phyloP scores from a whole-genome alignment of 2,797 vertebrate genomes.

The Dallia pectoralis region DNA sequence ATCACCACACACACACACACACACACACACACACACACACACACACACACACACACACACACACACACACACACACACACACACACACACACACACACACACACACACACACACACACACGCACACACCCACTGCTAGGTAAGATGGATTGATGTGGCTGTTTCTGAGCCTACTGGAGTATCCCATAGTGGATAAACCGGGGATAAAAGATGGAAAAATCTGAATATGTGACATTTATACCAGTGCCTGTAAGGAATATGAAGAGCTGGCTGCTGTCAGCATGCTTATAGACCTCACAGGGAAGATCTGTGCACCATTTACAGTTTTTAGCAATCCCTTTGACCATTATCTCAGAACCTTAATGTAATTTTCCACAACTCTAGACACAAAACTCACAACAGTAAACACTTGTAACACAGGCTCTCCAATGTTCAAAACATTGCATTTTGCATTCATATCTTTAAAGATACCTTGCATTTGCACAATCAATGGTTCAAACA shows the following conservation, averaged over 20 bases:
- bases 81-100: too few relatives aligned
- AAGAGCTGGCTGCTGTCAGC: slow-evolving; percentile 52
- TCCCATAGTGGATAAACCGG: slow-evolving; percentile 37
- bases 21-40: slow-evolving; percentile 11
- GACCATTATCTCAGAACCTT: too few relatives aligned
- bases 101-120: slow-evolving; percentile 4
- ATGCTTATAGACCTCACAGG: slow-evolving; percentile 31
- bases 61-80: slow-evolving; percentile 25
- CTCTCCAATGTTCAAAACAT: too few relatives aligned
- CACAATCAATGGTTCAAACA: too few relatives aligned
- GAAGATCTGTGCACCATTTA: slow-evolving; percentile 20
- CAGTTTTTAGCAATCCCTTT: too few relatives aligned
- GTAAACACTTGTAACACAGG: too few relatives aligned
- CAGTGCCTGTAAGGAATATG: slow-evolving; percentile 58
- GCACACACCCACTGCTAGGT: slow-evolving; percentile 9
- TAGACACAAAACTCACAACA: too few relatives aligned
- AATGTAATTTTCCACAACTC: too few relatives aligned
- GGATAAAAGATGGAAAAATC: slow-evolving; percentile 26
- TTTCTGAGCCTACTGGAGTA: slow-evolving; percentile 40
- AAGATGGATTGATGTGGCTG: slow-evolving; percentile 52
- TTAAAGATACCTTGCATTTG: too few relatives aligned
- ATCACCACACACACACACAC: slow-evolving; percentile 30
- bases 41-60: slow-evolving; percentile 8
- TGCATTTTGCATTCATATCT: too few relatives aligned
- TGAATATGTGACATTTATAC: slow-evolving; percentile 55